Evolutionary conservation across 2,797 vertebrate species (phyloP), one percentile per base, ranked within the genome.

Genomic region (Megalops cyprinoides): DNA sequence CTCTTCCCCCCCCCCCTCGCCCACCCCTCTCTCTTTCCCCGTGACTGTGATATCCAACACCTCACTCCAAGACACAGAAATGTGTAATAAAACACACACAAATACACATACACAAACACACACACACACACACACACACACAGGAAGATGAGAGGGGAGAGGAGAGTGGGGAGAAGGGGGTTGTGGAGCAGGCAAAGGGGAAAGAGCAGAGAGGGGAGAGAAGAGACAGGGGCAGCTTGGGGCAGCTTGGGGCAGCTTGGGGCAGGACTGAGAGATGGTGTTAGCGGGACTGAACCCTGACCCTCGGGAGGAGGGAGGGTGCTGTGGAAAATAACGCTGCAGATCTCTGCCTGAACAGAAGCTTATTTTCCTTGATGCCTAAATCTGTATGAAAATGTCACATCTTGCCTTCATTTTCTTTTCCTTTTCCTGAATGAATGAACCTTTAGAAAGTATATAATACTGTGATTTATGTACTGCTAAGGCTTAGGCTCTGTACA

Each of bases 171-270:
- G 42, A 53, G 9, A 48, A 83, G 86, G 86, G 79, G 75, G 85
- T 87, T 84, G 82, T 84, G 86, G 85, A 90, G 84, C 88, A 87
- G 88, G 46, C 34, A 4, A 8, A 15, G 65, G 10, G 23, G 12
- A 37, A 34, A 23, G 28, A 20, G n/a, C 49, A 37, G 31, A 15
- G 37, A 25, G 39, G 12, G 37, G 25, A 23, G 9, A 71, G 31
- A 18, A 46, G 44, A 51, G 69, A 49, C 28, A 79, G 37, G 37
- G 8, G 42, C 9, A 1, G 3, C 23, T 1, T n/a, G 9, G 60
- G 10, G 53, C 20, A 39, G 55, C n/a, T n/a, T n/a, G 37, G 37
- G 8, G 42, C 9, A 1, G 3, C 23, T 1, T n/a, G 9, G 60
- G 10, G 53, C 20, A 39, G 55, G 37, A n/a, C n/a, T n/a, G 8